phyloP scores from a whole-genome alignment of 1,140 invertebrate genomes.

The Planococcus citri region DNA sequence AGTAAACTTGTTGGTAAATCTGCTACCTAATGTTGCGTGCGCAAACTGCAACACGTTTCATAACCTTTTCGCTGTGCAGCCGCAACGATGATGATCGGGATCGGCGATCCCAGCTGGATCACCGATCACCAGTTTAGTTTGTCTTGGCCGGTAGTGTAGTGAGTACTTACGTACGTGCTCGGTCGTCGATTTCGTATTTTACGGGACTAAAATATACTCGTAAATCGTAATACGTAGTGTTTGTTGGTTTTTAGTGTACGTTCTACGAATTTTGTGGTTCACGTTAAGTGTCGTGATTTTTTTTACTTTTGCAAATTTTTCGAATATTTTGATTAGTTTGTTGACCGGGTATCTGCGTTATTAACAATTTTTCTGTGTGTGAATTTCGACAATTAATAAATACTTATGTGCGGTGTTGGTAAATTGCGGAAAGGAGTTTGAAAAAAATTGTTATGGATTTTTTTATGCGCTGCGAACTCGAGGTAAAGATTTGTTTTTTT shows the following conservation, averaged over 20 bases:
- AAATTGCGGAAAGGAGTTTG: neutral
- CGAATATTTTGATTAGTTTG: neutral
- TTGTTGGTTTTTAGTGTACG: neutral
- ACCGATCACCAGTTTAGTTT: neutral
- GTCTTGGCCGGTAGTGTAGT: neutral
- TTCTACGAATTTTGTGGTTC: neutral
- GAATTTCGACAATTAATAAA: neutral
- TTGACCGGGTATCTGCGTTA: too few relatives aligned
- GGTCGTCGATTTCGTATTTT: neutral
- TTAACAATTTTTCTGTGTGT: neutral
- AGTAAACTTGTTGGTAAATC: neutral
- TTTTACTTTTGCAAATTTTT: neutral
- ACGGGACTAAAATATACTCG: too few relatives aligned
- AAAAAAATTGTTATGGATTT: neutral
- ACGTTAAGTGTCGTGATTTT: neutral
- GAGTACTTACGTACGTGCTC: neutral
- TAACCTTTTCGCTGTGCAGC: neutral
- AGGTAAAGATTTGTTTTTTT: neutral
- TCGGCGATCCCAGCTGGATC: neutral
- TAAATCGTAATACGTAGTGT: neutral
- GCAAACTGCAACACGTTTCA: constrained; percentile 2
- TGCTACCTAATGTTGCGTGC: neutral
- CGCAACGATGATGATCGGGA: neutral
- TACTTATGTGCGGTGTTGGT: neutral
- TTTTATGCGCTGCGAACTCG: neutral